Evolutionary conservation across 2,113 vertebrate genomes (phyloP).

Genomic region (Phrynosoma blainvillii): DNA sequence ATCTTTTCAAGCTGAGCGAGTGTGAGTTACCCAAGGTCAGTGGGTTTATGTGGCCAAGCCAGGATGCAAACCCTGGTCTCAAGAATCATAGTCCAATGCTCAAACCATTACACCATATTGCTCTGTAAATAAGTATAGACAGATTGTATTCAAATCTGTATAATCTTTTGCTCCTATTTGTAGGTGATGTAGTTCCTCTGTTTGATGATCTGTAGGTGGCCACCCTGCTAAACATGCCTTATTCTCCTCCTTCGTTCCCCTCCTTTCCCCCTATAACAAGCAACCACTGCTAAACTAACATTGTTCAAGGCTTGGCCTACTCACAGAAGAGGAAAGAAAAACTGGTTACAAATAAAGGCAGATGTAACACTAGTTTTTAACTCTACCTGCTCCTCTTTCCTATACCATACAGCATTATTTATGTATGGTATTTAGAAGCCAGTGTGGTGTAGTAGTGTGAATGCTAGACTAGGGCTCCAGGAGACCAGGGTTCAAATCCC

Average conservation of each 20-base stretch:
- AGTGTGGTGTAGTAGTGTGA: not conserved
- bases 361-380: not conserved
- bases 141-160: not conserved
- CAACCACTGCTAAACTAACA: not conserved
- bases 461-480: too few relatives aligned
- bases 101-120: too few relatives aligned
- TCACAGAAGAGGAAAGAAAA: too few relatives aligned
- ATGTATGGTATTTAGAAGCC: not conserved
- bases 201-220: not conserved
- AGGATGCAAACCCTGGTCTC: too few relatives aligned
- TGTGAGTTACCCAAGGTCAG: too few relatives aligned
- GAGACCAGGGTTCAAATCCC: too few relatives aligned
- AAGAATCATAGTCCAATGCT: too few relatives aligned
- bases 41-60: too few relatives aligned
- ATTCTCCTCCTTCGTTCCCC: not conserved
- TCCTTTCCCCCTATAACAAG: not conserved
- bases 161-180: not conserved
- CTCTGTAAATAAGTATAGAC: too few relatives aligned
- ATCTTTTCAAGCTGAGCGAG: too few relatives aligned
- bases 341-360: not conserved
- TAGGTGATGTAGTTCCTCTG: too few relatives aligned
- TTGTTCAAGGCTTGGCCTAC: not conserved
- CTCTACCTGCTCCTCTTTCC: not conserved
- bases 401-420: too few relatives aligned
- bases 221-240: not conserved